These are phyloP conservation scores for Drosophila pachea DNA, from an alignment of 1,140 invertebrate species.

Conservation along the genomic window DNA sequence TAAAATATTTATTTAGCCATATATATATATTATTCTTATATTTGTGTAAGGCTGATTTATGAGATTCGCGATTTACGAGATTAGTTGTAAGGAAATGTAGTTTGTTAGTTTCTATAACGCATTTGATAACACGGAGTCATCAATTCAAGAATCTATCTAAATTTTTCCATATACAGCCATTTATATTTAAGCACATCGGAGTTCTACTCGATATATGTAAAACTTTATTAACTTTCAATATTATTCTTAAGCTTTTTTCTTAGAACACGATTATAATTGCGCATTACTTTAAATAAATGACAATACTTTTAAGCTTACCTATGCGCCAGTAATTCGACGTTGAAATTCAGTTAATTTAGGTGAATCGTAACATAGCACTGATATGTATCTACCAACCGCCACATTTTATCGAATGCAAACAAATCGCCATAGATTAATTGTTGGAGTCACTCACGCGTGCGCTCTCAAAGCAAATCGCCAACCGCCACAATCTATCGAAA, in stretches of 20 bases:
- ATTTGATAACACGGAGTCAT: slow-evolving; percentile 46
- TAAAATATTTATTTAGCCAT: slow-evolving; percentile 62
- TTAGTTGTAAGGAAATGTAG: slow-evolving; percentile 33
- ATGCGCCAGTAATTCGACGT: not conserved
- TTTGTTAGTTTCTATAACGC: slow-evolving; percentile 48
- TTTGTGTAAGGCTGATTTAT: slow-evolving; percentile 70
- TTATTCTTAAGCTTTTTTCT: slow-evolving; percentile 42
- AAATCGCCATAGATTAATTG: not conserved
- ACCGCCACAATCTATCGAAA: slow-evolving; percentile 1
- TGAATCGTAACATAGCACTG: not conserved
- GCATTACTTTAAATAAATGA: slow-evolving; percentile 67
- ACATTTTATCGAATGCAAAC: slow-evolving; percentile 19
- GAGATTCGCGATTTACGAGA: slow-evolving; percentile 58
- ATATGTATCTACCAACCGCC: slow-evolving; percentile 7
- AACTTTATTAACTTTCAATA: slow-evolving; percentile 42
- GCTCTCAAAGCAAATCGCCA: not conserved
- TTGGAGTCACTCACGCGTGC: not conserved
- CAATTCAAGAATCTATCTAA: slow-evolving; percentile 6
- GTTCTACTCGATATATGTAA: slow-evolving; percentile 51
- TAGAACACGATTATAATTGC: slow-evolving; percentile 49
- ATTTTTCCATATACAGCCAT: slow-evolving; percentile 33
- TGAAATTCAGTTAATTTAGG: not conserved
- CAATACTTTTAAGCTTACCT: slow-evolving; percentile 60
- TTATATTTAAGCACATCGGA: slow-evolving; percentile 26
- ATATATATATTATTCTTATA: slow-evolving; percentile 19